A percentile compares a stretch with the other conserved stretches of the same genome.
phyloP scores from a whole-genome alignment of 2,888 invertebrate genomes.

The Limnephilus marmoratus region DNA sequence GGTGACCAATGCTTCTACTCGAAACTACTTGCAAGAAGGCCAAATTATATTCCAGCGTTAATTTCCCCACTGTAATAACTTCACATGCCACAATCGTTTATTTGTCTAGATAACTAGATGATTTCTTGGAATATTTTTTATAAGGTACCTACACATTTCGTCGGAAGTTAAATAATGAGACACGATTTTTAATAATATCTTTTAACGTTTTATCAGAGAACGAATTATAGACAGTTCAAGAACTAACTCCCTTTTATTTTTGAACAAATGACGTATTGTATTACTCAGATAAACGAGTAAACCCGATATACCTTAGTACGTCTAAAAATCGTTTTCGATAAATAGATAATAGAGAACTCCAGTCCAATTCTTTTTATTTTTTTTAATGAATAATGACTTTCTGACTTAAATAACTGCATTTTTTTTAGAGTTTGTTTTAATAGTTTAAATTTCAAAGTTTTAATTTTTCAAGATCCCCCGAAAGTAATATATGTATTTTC shows the following conservation, averaged over 20 bases:
- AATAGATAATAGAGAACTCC: too few relatives aligned
- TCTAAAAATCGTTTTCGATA: not conserved
- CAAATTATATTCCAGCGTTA: slow-evolving; percentile 25
- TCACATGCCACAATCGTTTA: slow-evolving; percentile 41
- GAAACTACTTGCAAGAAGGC: not conserved
- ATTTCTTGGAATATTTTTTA: slow-evolving; percentile 17
- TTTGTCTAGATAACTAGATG: slow-evolving; percentile 33
- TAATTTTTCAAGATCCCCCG: too few relatives aligned
- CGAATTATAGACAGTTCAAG: not conserved
- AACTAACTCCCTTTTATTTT: not conserved
- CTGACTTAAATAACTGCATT: too few relatives aligned
- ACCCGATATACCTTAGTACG: too few relatives aligned
- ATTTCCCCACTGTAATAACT: slow-evolving; percentile 33
- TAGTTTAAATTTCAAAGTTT: too few relatives aligned
- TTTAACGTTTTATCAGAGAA: not conserved
- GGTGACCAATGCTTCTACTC: not conserved
- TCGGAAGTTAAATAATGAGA: not conserved
- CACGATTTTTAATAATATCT: not conserved
- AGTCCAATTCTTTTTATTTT: too few relatives aligned
- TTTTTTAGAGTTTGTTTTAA: too few relatives aligned
- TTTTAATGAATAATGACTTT: too few relatives aligned
- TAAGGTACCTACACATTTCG: not conserved
- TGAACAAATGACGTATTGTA: too few relatives aligned
- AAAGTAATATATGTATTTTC: too few relatives aligned
- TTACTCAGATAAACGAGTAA: too few relatives aligned